Evolutionary conservation across 2,888 invertebrate species (phyloP), one percentile per base, ranked within the genome.

Genomic region (Cyrtodaria siliqua): DNA sequence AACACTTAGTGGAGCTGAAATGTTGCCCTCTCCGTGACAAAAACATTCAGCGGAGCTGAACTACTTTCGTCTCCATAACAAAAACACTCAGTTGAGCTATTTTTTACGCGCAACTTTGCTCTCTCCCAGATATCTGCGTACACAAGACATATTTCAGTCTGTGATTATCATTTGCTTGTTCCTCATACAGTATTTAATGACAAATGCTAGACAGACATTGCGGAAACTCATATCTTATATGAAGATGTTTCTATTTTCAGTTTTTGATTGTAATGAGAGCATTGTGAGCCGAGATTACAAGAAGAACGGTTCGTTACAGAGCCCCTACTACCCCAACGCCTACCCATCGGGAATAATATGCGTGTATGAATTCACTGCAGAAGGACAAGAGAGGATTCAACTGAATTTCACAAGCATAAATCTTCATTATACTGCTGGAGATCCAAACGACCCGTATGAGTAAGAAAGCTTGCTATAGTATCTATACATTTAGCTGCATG

Each of bases 251-350:
- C 20, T 74, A 26, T 66, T 87, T 87, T 60, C 88, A 91, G 90
- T 81, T 18, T 75, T 84, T 26, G 74, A 83, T n/a, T 90, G 91
- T 77, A 86, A 82, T 59, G 60, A 84, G 52, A 83, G 79, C 52
- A 86, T 86, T 49, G 76, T 20, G 6, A 68, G 77, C 60, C 88
- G 88, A 68, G 62, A 63, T 23, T 71, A 59, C 14, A 69, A 71
- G 50, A 87, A 86, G 67, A 84, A 87, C 62, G 97, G 96, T 81
- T 95, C 95, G 49, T 97, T 97, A 94, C 95, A 95, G 92, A 96
- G 96, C 89, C 97, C 97, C n/a, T 95, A 96, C 93, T 96, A 95
- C 93, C 97, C 97, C 3, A 95, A 95, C 72, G 95, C 95, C 56
- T 97, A 97, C 93, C 95, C 96, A 3, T 92, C 95, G 68, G 95